A percentile compares a stretch with the other conserved stretches of the same genome.
Conservation (phyloP, 2,888 invertebrate genomes). For the Gari tellinella region DNA sequence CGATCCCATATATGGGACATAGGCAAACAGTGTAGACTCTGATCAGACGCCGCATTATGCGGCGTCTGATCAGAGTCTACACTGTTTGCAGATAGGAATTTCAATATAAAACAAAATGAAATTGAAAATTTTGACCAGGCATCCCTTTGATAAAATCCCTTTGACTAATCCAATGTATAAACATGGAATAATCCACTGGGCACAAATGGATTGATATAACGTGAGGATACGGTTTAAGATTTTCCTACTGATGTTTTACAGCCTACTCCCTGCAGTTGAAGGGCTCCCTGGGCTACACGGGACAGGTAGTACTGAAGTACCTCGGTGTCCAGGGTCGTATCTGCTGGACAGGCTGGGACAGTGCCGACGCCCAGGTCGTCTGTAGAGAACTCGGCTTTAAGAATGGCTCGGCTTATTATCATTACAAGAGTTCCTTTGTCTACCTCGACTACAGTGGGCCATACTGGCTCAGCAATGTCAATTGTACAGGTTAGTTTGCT, state of each 20-base stretch:
- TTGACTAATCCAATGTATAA: too few relatives aligned
- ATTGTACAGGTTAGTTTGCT: slow-evolving; percentile 63
- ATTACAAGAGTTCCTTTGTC: slow-evolving; percentile 70
- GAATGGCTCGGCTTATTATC: slow-evolving; percentile 74
- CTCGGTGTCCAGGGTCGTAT: slow-evolving; percentile 73
- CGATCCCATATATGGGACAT: too few relatives aligned
- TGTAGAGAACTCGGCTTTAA: slow-evolving; percentile 73
- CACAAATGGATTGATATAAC: too few relatives aligned
- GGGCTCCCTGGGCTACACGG: slow-evolving; percentile 69
- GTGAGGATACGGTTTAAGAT: too few relatives aligned
- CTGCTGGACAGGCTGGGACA: slow-evolving; percentile 74
- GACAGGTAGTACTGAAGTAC: slow-evolving; percentile 70
- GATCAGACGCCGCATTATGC: too few relatives aligned
- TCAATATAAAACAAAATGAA: too few relatives aligned
- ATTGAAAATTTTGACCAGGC: too few relatives aligned
- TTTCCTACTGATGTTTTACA: slow-evolving; percentile 21
- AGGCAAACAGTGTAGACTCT: too few relatives aligned
- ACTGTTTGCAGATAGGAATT: too few relatives aligned
- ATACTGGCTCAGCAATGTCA: slow-evolving; percentile 86
- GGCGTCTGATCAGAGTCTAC: too few relatives aligned
- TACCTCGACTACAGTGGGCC: slow-evolving; percentile 79
- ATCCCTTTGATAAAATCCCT: too few relatives aligned
- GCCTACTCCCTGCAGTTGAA: slow-evolving; percentile 61
- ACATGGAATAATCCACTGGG: too few relatives aligned
- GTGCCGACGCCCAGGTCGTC: slow-evolving; percentile 72